Base-by-base conservation (phyloP, 2,113 vertebrate genomes). In the Puffinus mauretanicus region DNA sequence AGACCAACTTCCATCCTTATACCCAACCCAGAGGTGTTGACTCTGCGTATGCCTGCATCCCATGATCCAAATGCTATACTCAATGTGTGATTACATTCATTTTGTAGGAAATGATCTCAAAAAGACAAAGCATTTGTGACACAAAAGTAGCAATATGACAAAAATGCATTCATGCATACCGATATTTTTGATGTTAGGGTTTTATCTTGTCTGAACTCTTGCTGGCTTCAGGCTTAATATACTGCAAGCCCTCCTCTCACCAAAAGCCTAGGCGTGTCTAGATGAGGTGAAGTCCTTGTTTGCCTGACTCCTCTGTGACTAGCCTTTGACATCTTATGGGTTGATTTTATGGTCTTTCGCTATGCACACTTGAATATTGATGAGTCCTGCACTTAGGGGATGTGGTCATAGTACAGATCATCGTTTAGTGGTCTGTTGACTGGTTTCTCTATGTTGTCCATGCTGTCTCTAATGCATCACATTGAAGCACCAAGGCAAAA, bases 121-220 rank as follows among this genome's bases (percentile, higher is more conserved):
- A 93, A 71, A 49, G 57, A 51, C 42, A 84, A 80, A 72, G 16
- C 34, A 46, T 65, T 82, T 69, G 27, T 42, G 62, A 76, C 22
- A 26, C 36, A 29, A 42, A 91, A 79, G 30, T 26, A 61, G 10
- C 55, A 49, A 49, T 66, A 40, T 65, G 88, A 79, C 81, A 96
- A 88, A 94, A 91, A 69, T 73, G 66, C 81, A 13, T 52, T 62
- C 52, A 11, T 54, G 83, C 77, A 36, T 79, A 55, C 55, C 32
- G 13, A 1, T 42, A 38, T 72, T 91, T 94, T 91, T 93, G 44
- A 82, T 75, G 57, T 54, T 52, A 69, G 73, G 44, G 20, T 65
- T 96, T 94, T 94, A 72, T 78, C 83, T 94, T 89, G 57, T 61
- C 36, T 93, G 84, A 89, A 70, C 75, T 95, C 73, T 66, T 46